A percentile compares a stretch with the other conserved stretches of the same genome.
Evolutionary conservation across 2,113 vertebrate species (phyloP).

Genomic region (Numida meleagris): DNA sequence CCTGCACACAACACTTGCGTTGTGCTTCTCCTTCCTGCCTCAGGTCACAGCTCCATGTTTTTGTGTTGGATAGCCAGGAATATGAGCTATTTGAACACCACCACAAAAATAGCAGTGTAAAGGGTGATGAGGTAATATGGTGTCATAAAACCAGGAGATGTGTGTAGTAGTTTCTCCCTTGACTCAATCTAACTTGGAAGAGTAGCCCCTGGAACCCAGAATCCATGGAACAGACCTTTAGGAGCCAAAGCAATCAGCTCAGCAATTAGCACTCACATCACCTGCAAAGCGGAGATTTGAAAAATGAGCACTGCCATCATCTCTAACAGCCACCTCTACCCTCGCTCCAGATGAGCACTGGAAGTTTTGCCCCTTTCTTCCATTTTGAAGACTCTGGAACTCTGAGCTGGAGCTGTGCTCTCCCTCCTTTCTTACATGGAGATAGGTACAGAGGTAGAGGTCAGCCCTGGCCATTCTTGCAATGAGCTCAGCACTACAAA

Average conservation of each 20-base stretch:
- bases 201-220: not conserved
- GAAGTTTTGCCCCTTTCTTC: not conserved
- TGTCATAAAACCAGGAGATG: not conserved
- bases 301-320: not conserved
- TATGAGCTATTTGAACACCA: not conserved
- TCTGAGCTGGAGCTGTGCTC: not conserved
- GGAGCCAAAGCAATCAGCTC: not conserved
- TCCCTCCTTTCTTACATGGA: not conserved
- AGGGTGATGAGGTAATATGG: not conserved
- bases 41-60: not conserved
- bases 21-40: not conserved
- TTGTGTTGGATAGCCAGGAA: not conserved
- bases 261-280: not conserved
- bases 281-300: not conserved
- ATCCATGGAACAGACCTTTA: not conserved
- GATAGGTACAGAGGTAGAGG: not conserved
- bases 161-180: fast-evolving
- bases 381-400: not conserved
- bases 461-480: not conserved
- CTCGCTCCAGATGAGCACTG: not conserved
- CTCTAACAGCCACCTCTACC: not conserved
- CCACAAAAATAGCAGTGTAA: not conserved
- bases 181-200: not conserved
- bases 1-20: not conserved
- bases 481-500: not conserved